These are phyloP conservation scores for Buteo buteo DNA, from an alignment of 2,113 vertebrate genomes.

Conservation along the genomic window DNA sequence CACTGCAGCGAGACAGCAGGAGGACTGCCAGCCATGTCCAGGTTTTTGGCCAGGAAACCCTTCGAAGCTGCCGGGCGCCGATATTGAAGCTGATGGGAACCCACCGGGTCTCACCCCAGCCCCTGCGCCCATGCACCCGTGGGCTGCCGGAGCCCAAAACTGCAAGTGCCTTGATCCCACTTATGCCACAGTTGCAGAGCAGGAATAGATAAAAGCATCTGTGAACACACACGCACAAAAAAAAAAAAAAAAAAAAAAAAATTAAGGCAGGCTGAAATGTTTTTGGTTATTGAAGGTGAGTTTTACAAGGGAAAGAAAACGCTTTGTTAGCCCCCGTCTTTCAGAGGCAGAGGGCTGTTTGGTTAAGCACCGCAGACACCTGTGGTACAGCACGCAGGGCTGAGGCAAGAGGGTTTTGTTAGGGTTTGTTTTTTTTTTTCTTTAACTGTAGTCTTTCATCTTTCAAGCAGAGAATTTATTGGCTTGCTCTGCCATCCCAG, in stretches of 20 bases:
- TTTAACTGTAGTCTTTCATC: constrained; percentile 63
- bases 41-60: neutral
- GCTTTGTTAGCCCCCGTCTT: constrained; percentile 45
- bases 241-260: too few relatives aligned
- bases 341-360: constrained; percentile 57
- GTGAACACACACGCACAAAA: too few relatives aligned
- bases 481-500: constrained; percentile 18
- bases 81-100: neutral
- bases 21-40: accelerated
- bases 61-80: accelerated
- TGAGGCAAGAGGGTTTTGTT: neutral
- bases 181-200: accelerated
- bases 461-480: constrained; percentile 68
- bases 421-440: neutral
- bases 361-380: constrained; percentile 57
- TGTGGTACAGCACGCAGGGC: constrained; percentile 22
- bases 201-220: neutral
- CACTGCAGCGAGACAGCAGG: neutral
- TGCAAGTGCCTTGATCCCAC: neutral
- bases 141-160: neutral
- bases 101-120: neutral
- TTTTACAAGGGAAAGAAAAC: constrained; percentile 29
- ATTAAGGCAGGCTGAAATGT: neutral
- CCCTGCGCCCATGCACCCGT: neutral
- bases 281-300: constrained; percentile 17